Evolutionary conservation across 2,113 vertebrate genomes (phyloP), one percentile per base, ranked within the genome.

Genomic region (Tenebrosternarchus preto): DNA sequence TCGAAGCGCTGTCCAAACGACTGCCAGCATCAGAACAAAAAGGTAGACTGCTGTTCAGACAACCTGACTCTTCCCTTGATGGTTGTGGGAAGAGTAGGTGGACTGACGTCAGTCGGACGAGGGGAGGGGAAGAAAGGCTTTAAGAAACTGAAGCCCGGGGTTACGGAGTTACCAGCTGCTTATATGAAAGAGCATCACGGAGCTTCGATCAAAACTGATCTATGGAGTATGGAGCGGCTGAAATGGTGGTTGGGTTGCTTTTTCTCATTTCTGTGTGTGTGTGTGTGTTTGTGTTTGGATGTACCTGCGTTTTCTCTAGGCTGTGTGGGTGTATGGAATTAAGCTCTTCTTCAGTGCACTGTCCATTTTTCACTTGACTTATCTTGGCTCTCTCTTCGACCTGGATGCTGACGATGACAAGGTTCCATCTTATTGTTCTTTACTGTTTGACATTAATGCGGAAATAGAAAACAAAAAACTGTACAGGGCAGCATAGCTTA

Each of bases 301-400:
- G 7, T 16, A n/a, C 29, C 63, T 17, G 15, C 16, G 12, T 27
- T 63, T 75, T 57, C 57, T 84, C 50, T 72, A 97, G 96, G 89
- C 88, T 31, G 78, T 90, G 12, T 93, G 95, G 93, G 95, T 96
- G 31, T 84, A 85, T 84, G 80, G 88, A 43, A 84, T 95, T 72
- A 97, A 97, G 77, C 55, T 95, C 76, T 20, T 88, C 29, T 96
- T 97, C 83, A 92, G 93, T 50, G 70, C 89, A 4, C 86, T 97
- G 74, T 89, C 93, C 27, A 79, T 96, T 85, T 94, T 97, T 83
- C 95, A 97, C 80, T 92, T 97, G 82, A 92, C 95, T 61, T 97
- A 97, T 83, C 87, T 97, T 86, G 96, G 95, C 63, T 96, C 96
- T 55, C 90, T 96, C 88, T 97, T 97, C 87, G 96, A 97, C 82